Evolutionary conservation across 1,140 invertebrate genomes (phyloP).

Genomic region (Caenorhabditis tropicalis): DNA sequence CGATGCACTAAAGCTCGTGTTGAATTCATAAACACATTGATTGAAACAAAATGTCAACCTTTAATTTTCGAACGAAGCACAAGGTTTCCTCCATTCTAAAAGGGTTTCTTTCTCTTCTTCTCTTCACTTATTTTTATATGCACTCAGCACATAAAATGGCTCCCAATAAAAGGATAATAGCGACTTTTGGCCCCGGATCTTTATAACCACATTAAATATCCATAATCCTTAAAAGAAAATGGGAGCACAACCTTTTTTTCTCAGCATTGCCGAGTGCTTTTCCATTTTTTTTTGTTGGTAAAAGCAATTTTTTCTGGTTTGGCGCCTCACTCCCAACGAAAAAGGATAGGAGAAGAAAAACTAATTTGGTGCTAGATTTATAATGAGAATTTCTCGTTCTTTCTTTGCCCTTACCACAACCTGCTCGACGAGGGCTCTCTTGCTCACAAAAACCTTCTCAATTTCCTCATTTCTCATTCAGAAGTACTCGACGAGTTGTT

Average conservation of each 20-base stretch:
- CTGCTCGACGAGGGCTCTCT: neutral
- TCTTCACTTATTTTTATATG: conserved; percentile 4
- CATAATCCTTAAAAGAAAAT: neutral
- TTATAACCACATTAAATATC: neutral
- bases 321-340: neutral
- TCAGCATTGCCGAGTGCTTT: neutral
- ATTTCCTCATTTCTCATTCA: conserved; percentile 39
- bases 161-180: neutral
- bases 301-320: neutral
- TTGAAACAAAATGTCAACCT: neutral
- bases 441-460: neutral
- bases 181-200: neutral
- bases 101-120: neutral
- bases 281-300: neutral
- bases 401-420: neutral
- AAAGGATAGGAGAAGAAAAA: neutral
- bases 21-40: neutral
- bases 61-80: no score
- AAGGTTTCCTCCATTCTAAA: neutral
- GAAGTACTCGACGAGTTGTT: conserved; percentile 8
- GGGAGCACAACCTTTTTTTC: neutral
- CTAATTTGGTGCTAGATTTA: conserved; percentile 38
- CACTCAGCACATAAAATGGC: conserved; percentile 8
- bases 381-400: conserved; percentile 29
- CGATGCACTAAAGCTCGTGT: neutral